Evolutionary conservation across 2,797 vertebrate species (phyloP).

Genomic region (Ctenosaura bakeri): DNA sequence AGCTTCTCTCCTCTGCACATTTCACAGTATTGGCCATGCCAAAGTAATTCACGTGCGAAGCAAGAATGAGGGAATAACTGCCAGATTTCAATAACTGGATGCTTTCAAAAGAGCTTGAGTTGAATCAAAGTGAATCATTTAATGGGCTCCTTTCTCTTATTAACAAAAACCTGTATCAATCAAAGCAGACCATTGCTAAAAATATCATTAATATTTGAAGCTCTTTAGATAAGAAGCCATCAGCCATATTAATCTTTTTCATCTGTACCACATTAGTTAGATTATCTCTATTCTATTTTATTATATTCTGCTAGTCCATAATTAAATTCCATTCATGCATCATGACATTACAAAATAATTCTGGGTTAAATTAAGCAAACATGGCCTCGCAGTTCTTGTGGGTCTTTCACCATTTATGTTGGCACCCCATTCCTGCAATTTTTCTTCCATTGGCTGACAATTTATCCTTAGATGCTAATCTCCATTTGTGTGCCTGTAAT

Average conservation of each 20-base stretch:
- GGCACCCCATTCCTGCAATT: neutral
- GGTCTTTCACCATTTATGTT: neutral
- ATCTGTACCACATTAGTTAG: constrained; percentile 21
- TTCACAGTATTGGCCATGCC: constrained; percentile 39
- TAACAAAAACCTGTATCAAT: neutral
- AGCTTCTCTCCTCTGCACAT: neutral
- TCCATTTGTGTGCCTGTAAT: constrained; percentile 33
- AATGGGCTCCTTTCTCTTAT: constrained; percentile 50
- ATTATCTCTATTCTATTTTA: constrained; percentile 43
- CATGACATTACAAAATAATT: constrained; percentile 36
- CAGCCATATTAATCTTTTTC: constrained; percentile 50
- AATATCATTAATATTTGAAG: constrained; percentile 38
- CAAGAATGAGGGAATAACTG: constrained; percentile 29
- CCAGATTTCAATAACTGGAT: constrained; percentile 38
- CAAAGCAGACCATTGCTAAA: constrained; percentile 4
- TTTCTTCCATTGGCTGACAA: constrained; percentile 20
- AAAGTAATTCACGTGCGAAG: constrained; percentile 33
- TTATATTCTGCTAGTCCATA: constrained; percentile 29
- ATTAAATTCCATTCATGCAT: neutral
- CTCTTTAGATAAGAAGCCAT: constrained; percentile 30
- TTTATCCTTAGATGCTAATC: neutral
- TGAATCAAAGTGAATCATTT: constrained; percentile 48
- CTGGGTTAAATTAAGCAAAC: constrained; percentile 41
- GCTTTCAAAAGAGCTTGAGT: neutral
- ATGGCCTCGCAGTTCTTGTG: constrained; percentile 18